Base-by-base conservation (phyloP, 2,888 invertebrate genomes). In the Malthinus seriepunctatus region DNA sequence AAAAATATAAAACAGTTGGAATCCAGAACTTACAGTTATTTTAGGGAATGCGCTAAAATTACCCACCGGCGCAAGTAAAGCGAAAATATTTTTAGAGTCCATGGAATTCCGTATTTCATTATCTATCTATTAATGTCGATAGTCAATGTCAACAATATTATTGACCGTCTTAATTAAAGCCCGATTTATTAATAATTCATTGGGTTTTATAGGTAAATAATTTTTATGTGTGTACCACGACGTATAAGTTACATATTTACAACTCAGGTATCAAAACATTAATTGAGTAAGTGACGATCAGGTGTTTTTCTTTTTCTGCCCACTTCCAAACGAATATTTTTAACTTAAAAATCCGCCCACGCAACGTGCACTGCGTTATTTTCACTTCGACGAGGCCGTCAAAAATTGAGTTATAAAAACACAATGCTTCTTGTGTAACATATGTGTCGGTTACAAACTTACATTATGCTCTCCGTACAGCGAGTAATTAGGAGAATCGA, bases 381-480 rank as follows among this genome's bases (percentile, higher is more conserved):
- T 75, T 74, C 64, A 71, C 67, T 68, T 70, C 67, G 71, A 69
- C 75, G 72, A 75, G 73, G 73, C 67, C 73, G 66, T 64, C 65
- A 63, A 65, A 64, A 63, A 56, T 54, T 56, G 51, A 32, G 49
- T 49, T 56, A 53, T 55, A 56, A 61, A 60, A 61, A 60, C 50
- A 60, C 59, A 54, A 55, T 55, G 14, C 48, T 42, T 42, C 48
- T 42, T 42, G 39, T 42, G 23, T 6, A 15, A 42, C 6, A 9
- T 12, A 38, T 15, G 23, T 42, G 15, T 14, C 8, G 9, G 15
- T 5, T 23, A 42, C 15, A 15, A 42, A 23, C 3, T 42, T n/a
- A n/a, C n/a, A 23, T 23, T 23, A n/a, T 23, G 5, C 5, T 23
- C 23, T 23, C 5, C 3, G n/a, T n/a, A n/a, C n/a, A 23, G 2